Evolutionary conservation across 2,888 invertebrate genomes (phyloP).

Genomic region (Machimus atricapillus): DNA sequence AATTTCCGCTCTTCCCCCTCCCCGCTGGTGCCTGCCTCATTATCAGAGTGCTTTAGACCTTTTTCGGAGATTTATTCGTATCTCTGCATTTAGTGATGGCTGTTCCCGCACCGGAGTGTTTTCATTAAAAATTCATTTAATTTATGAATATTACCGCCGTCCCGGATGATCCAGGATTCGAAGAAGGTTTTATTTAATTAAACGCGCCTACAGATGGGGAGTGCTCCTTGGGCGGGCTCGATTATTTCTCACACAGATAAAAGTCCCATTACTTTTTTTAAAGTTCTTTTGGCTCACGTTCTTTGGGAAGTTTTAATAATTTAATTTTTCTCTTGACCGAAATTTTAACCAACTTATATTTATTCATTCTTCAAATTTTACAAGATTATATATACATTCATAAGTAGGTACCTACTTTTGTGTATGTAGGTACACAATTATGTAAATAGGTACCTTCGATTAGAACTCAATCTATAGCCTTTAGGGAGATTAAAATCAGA

Average conservation of each 20-base stretch:
- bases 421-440: no score
- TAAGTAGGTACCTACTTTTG: no score
- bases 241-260: neutral
- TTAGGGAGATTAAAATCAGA: no score
- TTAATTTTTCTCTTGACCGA: no score
- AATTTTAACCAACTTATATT: neutral
- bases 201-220: neutral
- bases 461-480: no score
- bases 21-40: conserved; percentile 22
- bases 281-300: neutral
- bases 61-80: conserved; percentile 35
- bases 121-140: conserved; percentile 40
- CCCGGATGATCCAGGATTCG: neutral
- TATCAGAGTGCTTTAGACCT: conserved; percentile 42
- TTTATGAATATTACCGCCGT: conserved; percentile 27
- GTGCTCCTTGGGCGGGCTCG: neutral
- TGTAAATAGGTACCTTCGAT: no score
- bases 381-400: no score
- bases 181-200: conserved; percentile 32
- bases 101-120: conserved; percentile 21
- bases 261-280: neutral
- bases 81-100: conserved; percentile 38
- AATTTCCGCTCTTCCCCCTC: neutral
- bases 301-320: neutral
- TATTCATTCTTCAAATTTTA: no score